A percentile compares a stretch with the other conserved stretches of the same genome.
Conservation (phyloP, 53 echinoderm and acorn worm species). For the Actinopyga echinites region DNA sequence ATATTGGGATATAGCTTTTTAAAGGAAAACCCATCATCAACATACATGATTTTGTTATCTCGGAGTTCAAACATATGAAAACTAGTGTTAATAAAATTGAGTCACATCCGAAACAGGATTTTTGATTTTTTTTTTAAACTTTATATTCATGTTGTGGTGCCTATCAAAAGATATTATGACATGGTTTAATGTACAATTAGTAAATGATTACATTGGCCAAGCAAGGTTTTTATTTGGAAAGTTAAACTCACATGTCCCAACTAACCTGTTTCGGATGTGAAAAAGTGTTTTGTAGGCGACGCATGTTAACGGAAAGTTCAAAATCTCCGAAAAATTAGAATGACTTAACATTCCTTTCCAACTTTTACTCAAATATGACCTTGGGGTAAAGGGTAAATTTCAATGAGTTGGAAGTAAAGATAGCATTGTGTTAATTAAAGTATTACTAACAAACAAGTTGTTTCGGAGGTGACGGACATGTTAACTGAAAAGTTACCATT, state of each 20-base stretch:
- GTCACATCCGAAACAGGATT: slow-evolving; percentile 26
- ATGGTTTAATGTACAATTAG: neutral
- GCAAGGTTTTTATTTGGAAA: neutral
- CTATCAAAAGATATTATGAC: neutral
- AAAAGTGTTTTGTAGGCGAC: slow-evolving; percentile 36
- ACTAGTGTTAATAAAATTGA: neutral
- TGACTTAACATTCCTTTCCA: neutral
- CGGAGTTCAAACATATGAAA: neutral
- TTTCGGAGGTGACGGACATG: slow-evolving; percentile 26
- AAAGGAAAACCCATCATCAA: neutral
- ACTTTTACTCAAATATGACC: neutral
- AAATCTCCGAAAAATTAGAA: neutral
- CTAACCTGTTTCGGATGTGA: slow-evolving; percentile 33
- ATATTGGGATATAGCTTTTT: neutral
- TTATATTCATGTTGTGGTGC: too few relatives aligned
- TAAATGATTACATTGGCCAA: neutral
- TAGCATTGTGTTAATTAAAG: neutral
- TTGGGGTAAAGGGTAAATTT: neutral
- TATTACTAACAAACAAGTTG: neutral
- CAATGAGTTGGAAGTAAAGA: neutral
- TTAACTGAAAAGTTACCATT: slow-evolving; percentile 40
- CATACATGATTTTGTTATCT: neutral
- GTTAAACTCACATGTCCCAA: neutral
- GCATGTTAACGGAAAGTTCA: slow-evolving; percentile 33
- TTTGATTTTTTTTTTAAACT: neutral